phyloP scores from a whole-genome alignment of 2,888 invertebrate genomes.

The Lagria hirta region DNA sequence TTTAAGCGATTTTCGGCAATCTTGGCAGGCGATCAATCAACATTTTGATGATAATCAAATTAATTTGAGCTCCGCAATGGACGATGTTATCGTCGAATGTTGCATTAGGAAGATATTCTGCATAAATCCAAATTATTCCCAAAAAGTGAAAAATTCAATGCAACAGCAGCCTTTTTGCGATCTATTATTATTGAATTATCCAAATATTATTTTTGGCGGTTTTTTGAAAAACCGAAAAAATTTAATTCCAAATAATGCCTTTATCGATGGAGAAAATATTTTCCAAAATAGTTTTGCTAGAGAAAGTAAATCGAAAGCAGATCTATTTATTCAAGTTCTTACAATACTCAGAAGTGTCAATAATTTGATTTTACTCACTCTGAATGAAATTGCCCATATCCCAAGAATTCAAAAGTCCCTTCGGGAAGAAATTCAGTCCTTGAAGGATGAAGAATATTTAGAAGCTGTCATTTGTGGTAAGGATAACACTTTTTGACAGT shows the following conservation, averaged over 20 bases:
- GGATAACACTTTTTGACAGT: neutral
- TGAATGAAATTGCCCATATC: slow-evolving; percentile 35
- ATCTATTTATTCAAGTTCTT: too few relatives aligned
- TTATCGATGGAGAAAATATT: slow-evolving; percentile 20
- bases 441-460: slow-evolving; percentile 14
- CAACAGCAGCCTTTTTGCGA: neutral
- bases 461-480: slow-evolving; percentile 23
- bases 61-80: slow-evolving; percentile 1
- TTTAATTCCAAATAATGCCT: slow-evolving; percentile 30
- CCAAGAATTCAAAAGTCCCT: slow-evolving; percentile 34
- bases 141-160: neutral
- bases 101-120: neutral
- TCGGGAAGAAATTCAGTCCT: slow-evolving; percentile 32
- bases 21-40: neutral
- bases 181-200: neutral
- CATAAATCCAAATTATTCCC: neutral
- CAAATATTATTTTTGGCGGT: neutral
- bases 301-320: too few relatives aligned
- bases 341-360: too few relatives aligned
- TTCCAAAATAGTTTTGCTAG: slow-evolving; percentile 18
- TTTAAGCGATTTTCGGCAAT: neutral
- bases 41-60: neutral
- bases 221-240: slow-evolving; percentile 25
- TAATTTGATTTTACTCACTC: slow-evolving; percentile 30
- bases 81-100: neutral